A percentile compares a stretch with the other conserved stretches of the same genome.
These are phyloP conservation scores for Podarcis cretensis DNA, from an alignment of 2,113 vertebrate species.

Conservation along the genomic window DNA sequence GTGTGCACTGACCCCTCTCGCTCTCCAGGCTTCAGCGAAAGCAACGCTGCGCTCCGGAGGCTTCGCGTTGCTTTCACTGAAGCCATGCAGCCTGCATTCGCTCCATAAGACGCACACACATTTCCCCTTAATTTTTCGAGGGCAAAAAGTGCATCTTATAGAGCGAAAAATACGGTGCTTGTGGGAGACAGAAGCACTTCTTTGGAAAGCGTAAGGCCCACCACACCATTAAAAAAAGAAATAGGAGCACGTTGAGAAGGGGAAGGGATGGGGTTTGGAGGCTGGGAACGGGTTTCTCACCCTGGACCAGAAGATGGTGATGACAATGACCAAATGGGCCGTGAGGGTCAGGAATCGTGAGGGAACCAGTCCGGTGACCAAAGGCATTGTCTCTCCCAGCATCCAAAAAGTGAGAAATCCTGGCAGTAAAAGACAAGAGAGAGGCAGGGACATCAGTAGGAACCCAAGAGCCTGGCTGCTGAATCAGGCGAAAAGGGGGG, in stretches of 20 bases:
- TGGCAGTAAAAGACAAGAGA: not conserved
- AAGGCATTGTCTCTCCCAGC: conserved; percentile 72
- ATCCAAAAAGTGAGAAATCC: not conserved
- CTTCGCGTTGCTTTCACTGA: no score
- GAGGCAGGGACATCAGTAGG: not conserved
- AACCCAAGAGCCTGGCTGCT: no score
- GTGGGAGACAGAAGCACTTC: not conserved
- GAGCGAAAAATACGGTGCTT: not conserved
- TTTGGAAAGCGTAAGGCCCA: not conserved
- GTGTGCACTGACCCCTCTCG: no score
- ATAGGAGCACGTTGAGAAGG: not conserved
- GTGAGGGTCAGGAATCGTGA: conserved; percentile 86
- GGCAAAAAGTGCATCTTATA: no score
- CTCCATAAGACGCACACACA: no score
- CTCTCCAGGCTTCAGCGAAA: no score
- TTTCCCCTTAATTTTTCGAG: no score
- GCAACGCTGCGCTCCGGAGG: no score
- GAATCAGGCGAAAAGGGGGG: no score
- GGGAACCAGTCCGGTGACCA: conserved; percentile 81
- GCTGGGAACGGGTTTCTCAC: conserved; percentile 67
- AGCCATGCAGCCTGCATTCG: no score
- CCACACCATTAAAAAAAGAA: no score
- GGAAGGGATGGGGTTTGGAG: fast-evolving
- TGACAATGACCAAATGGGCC: conserved; percentile 88
- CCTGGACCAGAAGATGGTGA: conserved; percentile 91